These are phyloP conservation scores for Lethocerus indicus DNA, from an alignment of 1,140 invertebrate species.

Conservation along the genomic window DNA sequence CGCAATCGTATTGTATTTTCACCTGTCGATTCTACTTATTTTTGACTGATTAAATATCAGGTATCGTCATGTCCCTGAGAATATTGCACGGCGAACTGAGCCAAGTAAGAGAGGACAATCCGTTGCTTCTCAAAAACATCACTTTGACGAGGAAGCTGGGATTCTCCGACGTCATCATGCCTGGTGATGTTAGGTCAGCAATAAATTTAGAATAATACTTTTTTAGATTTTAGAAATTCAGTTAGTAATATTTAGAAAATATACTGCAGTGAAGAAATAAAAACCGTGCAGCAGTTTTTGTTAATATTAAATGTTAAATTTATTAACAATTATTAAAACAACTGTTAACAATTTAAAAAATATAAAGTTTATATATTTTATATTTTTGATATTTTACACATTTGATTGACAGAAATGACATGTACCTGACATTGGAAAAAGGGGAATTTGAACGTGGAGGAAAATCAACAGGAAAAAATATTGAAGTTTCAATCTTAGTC, in stretches of 20 bases:
- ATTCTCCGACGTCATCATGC: constrained; percentile 91
- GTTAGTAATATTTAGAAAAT: neutral
- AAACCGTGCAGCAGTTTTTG: neutral
- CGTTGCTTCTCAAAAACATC: constrained; percentile 63
- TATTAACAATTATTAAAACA: too few relatives aligned
- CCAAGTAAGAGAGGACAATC: constrained; percentile 56
- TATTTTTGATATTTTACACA: constrained; percentile 1
- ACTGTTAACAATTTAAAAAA: too few relatives aligned
- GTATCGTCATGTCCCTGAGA: constrained; percentile 51
- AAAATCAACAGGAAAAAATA: constrained; percentile 91
- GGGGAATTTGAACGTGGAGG: constrained; percentile 87
- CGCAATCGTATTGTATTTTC: too few relatives aligned
- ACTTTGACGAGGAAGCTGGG: constrained; percentile 75
- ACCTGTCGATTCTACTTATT: neutral
- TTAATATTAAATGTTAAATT: too few relatives aligned
- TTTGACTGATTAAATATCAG: constrained; percentile 22
- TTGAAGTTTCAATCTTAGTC: constrained; percentile 65
- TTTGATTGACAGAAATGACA: constrained; percentile 60
- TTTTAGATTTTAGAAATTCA: neutral
- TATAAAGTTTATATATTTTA: neutral
- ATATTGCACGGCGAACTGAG: constrained; percentile 55
- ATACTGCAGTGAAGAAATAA: too few relatives aligned
- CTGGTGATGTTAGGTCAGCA: constrained; percentile 56
- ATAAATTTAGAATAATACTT: neutral
- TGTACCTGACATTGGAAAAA: constrained; percentile 73